Conservation (phyloP, 2,797 vertebrate species). For the Kryptolebias ocellatus region DNA sequence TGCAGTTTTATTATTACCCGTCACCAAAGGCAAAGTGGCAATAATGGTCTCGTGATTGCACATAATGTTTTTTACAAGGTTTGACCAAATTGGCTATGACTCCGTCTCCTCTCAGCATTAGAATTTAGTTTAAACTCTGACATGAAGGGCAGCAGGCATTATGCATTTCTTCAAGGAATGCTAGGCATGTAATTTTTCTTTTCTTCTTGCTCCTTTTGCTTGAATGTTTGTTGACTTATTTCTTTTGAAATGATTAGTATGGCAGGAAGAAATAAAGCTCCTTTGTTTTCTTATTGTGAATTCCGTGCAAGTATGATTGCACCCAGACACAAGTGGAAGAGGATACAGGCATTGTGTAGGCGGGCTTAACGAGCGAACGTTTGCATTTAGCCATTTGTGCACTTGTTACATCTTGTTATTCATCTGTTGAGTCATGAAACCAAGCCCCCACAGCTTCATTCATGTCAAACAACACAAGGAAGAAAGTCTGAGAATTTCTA, state of each 20-base stretch:
- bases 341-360: slow-evolving; percentile 19
- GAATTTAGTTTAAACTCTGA: too few relatives aligned
- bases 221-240: slow-evolving; percentile 5
- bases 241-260: background rate
- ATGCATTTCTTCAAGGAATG: too few relatives aligned
- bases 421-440: slow-evolving; percentile 23
- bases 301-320: background rate
- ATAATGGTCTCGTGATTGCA: too few relatives aligned
- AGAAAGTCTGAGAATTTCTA: background rate
- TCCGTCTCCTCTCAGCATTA: too few relatives aligned
- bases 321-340: slow-evolving; percentile 11
- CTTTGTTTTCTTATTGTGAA: background rate
- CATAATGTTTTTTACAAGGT: too few relatives aligned
- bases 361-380: slow-evolving; percentile 26
- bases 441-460: background rate
- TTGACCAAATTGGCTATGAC: too few relatives aligned
- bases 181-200: too few relatives aligned
- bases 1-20: too few relatives aligned
- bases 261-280: background rate
- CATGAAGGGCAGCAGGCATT: too few relatives aligned
- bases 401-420: background rate
- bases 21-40: too few relatives aligned
- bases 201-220: too few relatives aligned
- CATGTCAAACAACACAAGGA: background rate
- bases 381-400: slow-evolving; percentile 8